Evolutionary conservation across 2,888 invertebrate species (phyloP).

Genomic region (Hydroisotoma schaefferi): DNA sequence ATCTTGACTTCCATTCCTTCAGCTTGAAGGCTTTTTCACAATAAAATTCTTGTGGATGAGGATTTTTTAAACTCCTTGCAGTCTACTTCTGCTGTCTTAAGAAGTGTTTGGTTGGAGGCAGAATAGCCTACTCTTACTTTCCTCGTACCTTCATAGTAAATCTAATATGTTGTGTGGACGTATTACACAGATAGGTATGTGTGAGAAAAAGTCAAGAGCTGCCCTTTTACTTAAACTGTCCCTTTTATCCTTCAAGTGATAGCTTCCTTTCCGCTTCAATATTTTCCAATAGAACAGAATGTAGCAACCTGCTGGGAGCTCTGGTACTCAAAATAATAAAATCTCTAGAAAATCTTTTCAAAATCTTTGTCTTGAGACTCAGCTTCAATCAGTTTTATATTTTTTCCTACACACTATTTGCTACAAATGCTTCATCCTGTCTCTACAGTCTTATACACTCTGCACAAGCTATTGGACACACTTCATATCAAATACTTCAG

Average conservation of each 20-base stretch:
- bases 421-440: neutral
- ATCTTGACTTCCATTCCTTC: too few species aligned
- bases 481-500: too few species aligned
- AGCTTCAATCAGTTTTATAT: neutral
- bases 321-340: neutral
- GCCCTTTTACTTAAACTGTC: neutral
- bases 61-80: too few species aligned
- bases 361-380: neutral
- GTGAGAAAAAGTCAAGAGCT: neutral
- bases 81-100: too few species aligned
- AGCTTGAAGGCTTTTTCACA: too few species aligned
- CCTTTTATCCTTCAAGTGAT: slow-evolving; percentile 1
- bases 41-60: too few species aligned
- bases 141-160: neutral
- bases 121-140: neutral
- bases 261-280: neutral
- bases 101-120: neutral
- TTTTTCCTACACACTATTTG: neutral
- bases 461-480: too few species aligned
- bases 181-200: neutral
- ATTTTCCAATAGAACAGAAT: neutral
- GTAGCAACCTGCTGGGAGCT: neutral
- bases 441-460: too few species aligned
- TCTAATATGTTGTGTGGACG: neutral
- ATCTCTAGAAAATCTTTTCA: neutral